Evolutionary conservation across 2,888 invertebrate species (phyloP).

Genomic region (Ophion ellenae): DNA sequence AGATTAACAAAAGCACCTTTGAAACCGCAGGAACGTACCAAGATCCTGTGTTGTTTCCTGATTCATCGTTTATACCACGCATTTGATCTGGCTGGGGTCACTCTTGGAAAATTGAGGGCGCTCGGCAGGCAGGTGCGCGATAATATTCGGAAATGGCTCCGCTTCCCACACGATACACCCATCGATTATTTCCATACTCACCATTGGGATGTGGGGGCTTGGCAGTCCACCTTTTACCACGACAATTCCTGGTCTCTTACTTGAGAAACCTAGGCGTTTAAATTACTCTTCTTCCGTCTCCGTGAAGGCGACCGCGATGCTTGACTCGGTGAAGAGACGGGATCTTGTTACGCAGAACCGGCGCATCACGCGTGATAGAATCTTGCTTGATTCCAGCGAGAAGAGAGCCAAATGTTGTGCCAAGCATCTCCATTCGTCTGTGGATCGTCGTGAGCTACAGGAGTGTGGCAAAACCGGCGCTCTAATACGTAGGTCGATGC

Average conservation of each 20-base stretch:
- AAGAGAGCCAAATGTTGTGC: neutral
- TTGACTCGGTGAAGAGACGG: too few species aligned
- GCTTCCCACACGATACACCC: slow-evolving; percentile 49
- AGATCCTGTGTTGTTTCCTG: slow-evolving; percentile 45
- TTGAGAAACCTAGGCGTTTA: neutral
- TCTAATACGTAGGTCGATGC: too few species aligned
- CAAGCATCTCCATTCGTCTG: neutral
- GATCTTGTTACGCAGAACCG: too few species aligned
- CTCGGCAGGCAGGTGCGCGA: slow-evolving; percentile 29
- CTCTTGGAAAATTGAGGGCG: slow-evolving; percentile 38
- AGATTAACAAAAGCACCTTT: slow-evolving; percentile 5
- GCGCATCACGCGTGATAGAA: too few species aligned
- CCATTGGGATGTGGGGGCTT: slow-evolving; percentile 48
- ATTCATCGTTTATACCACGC: neutral
- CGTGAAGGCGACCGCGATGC: slow-evolving; percentile 6
- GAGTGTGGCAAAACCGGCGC: too few species aligned
- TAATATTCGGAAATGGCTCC: slow-evolving; percentile 39
- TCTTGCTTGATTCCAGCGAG: neutral
- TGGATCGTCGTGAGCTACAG: slow-evolving; percentile 54
- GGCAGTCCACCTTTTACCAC: slow-evolving; percentile 48
- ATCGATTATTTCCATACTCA: slow-evolving; percentile 53
- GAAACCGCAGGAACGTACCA: slow-evolving; percentile 63
- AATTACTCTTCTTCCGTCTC: neutral
- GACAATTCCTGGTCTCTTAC: slow-evolving; percentile 8
- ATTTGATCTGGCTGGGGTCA: neutral